A percentile compares a stretch with the other conserved stretches of the same genome.
These are phyloP conservation scores for Nysson spinosus DNA, from an alignment of 2,888 invertebrate genomes.

Conservation along the genomic window DNA sequence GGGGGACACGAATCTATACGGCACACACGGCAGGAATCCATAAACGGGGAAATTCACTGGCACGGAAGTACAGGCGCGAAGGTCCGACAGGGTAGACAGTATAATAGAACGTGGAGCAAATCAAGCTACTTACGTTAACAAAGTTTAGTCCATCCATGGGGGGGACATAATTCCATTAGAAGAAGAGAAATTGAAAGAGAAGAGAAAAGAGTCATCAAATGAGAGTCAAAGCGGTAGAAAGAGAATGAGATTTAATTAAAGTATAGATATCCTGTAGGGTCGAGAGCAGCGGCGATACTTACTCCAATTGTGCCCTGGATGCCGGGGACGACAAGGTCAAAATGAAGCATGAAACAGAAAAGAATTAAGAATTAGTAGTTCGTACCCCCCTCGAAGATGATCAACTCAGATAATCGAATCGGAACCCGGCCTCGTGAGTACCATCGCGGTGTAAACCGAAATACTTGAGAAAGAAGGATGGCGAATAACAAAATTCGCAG, in stretches of 20 bases:
- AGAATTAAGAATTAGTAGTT: conserved; percentile 51
- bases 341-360: conserved; percentile 79
- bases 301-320: conserved; percentile 77
- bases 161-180: conserved; percentile 45
- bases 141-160: conserved; percentile 43
- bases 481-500: not conserved
- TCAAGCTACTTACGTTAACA: conserved; percentile 49
- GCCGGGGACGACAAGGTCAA: conserved; percentile 59
- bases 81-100: conserved; percentile 1
- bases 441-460: too few species aligned
- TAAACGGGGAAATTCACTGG: not conserved
- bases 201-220: conserved; percentile 51
- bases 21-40: too few species aligned
- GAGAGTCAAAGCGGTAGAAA: conserved; percentile 40
- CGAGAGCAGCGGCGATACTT: conserved; percentile 64
- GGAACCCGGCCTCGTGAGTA: too few species aligned
- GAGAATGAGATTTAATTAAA: conserved; percentile 20
- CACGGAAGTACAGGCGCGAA: not conserved
- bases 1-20: too few species aligned
- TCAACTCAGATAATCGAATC: not conserved
- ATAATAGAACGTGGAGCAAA: too few species aligned
- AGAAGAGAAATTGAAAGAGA: conserved; percentile 54
- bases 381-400: not conserved
- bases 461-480: not conserved
- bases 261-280: too few species aligned